These are phyloP conservation scores for Platynereis dumerilii DNA, from an alignment of 2,888 invertebrate species.

Conservation along the genomic window DNA sequence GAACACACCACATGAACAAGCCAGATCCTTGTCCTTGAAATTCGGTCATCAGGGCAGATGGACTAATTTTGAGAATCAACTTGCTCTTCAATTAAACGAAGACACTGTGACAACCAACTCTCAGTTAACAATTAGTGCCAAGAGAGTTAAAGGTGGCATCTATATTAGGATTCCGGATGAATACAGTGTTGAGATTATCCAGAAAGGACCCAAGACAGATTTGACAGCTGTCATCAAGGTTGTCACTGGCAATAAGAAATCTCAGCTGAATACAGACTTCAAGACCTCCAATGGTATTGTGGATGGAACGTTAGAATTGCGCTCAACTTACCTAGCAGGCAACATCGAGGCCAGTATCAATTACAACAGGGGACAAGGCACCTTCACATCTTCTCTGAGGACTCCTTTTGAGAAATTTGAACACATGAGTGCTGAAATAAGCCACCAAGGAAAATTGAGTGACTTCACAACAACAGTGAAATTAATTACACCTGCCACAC, in stretches of 20 bases:
- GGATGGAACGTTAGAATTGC: background rate
- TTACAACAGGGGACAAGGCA: background rate
- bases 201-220: background rate
- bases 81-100: constrained; percentile 12
- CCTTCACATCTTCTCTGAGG: constrained; percentile 14
- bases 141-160: constrained; percentile 1
- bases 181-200: background rate
- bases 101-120: constrained; percentile 2
- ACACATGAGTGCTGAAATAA: constrained; percentile 5
- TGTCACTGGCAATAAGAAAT: background rate
- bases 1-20: constrained; percentile 14
- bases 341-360: background rate
- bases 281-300: background rate
- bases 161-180: constrained; percentile 10
- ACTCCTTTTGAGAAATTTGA: constrained; percentile 5
- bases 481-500: constrained; percentile 9
- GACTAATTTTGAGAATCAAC: constrained; percentile 20
- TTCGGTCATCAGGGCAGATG: constrained; percentile 16
- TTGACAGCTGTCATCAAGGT: background rate
- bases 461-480: constrained; percentile 16
- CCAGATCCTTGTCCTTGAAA: constrained; percentile 7
- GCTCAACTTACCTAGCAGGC: background rate
- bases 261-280: background rate
- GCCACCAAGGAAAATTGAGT: constrained; percentile 26
- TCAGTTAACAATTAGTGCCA: constrained; percentile 21